These are phyloP conservation scores for Tychaedon coryphoeus DNA, from an alignment of 2,113 vertebrate species.

Conservation along the genomic window DNA sequence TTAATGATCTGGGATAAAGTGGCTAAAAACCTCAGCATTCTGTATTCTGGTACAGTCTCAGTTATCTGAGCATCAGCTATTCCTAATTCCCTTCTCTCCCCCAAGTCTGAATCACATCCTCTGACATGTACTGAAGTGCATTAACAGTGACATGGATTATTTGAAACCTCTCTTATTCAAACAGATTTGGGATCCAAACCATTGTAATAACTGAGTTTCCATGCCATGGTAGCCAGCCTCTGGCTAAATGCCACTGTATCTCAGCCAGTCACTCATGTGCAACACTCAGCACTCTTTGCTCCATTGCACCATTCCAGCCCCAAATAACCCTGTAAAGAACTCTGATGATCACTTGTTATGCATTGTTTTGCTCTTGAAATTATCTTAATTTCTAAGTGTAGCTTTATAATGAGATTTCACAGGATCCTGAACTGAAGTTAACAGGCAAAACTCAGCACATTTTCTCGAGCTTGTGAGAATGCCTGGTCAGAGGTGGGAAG, in stretches of 20 bases:
- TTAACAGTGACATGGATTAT: slow-evolving; percentile 35
- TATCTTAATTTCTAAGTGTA: background rate
- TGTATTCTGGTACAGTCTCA: background rate
- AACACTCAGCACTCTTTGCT: background rate
- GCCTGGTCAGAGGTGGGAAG: background rate
- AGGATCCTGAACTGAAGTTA: background rate
- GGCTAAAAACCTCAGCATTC: slow-evolving; percentile 43
- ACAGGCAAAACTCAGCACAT: background rate
- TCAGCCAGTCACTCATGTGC: slow-evolving; percentile 18
- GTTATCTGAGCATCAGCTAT: slow-evolving; percentile 45
- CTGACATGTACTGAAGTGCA: slow-evolving; percentile 38
- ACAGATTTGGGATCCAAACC: background rate
- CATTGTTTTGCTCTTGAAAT: background rate
- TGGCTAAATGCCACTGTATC: background rate
- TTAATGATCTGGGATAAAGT: slow-evolving; percentile 45
- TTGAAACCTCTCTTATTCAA: slow-evolving; percentile 35
- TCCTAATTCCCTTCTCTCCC: slow-evolving; percentile 4
- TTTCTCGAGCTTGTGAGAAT: background rate
- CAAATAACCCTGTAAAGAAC: background rate
- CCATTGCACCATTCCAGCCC: background rate
- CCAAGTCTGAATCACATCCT: slow-evolving; percentile 54
- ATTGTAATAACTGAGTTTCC: background rate
- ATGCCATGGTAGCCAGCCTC: background rate
- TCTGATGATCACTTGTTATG: background rate
- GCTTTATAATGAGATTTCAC: background rate